Evolutionary conservation across 2,888 invertebrate species (phyloP).

Genomic region (Lacanobia oleracea): DNA sequence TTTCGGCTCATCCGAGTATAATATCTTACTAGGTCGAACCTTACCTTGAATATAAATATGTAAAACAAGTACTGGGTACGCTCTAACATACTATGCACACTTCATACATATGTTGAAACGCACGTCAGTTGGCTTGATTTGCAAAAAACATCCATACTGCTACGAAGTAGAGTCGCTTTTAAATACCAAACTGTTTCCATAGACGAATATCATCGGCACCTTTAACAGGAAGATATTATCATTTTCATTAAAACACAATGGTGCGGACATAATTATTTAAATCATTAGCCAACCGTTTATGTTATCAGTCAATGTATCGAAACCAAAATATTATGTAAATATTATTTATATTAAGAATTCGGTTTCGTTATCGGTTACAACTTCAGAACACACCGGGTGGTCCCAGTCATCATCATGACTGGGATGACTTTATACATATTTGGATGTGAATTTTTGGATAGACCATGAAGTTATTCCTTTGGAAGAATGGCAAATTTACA

Average conservation of each 20-base stretch:
- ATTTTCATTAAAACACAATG: conserved; percentile 25
- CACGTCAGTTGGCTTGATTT: neutral
- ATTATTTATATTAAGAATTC: conserved; percentile 24
- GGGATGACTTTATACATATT: neutral
- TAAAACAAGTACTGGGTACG: neutral
- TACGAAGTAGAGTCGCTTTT: neutral
- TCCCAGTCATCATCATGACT: neutral
- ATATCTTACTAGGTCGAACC: neutral
- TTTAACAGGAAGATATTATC: neutral
- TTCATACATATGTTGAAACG: neutral
- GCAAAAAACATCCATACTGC: neutral
- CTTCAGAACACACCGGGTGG: conserved; percentile 17
- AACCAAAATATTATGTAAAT: conserved; percentile 15
- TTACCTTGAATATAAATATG: too few relatives aligned
- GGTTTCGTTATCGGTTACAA: neutral
- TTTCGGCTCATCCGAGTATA: neutral
- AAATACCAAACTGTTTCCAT: neutral
- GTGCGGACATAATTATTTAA: conserved; percentile 28
- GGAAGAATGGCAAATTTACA: neutral
- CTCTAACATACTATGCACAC: neutral
- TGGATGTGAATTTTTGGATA: neutral
- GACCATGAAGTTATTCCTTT: neutral
- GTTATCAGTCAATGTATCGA: conserved; percentile 1
- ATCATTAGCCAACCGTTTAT: conserved; percentile 28
- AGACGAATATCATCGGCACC: neutral